Conservation (phyloP, 2,113 vertebrate species). For the Leiothrix lutea region DNA sequence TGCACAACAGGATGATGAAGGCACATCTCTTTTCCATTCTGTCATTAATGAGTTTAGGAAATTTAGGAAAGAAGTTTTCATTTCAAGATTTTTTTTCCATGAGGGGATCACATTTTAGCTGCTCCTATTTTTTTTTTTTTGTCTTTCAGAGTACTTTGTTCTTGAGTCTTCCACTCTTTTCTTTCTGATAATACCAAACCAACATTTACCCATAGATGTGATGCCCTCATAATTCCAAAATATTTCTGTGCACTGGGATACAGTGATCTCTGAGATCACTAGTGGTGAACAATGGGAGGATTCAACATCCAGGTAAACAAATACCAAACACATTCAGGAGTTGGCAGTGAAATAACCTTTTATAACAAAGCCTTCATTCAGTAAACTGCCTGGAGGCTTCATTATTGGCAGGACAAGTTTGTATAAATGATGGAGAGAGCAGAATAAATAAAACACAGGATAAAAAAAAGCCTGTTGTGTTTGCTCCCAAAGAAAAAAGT, state of each 20-base stretch:
- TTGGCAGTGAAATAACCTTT: background rate
- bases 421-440: background rate
- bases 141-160: background rate
- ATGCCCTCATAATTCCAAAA: background rate
- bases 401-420: background rate
- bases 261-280: background rate
- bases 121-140: too few relatives aligned
- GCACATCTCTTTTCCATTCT: background rate
- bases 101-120: background rate
- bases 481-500: rapidly evolving
- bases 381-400: background rate
- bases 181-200: background rate
- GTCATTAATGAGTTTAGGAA: background rate
- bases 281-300: background rate
- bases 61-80: background rate
- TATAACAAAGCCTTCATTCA: background rate
- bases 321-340: background rate
- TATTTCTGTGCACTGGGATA: background rate
- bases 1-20: background rate
- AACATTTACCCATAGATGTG: background rate
- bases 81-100: background rate
- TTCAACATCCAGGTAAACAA: background rate
- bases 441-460: background rate
- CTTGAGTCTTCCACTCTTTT: background rate
- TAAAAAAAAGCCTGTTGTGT: rapidly evolving